Percentiles rank a stretch among this genome's conserved stretches.
Evolutionary conservation across 2,888 invertebrate genomes (phyloP).

Genomic region (Morpho deidamia): DNA sequence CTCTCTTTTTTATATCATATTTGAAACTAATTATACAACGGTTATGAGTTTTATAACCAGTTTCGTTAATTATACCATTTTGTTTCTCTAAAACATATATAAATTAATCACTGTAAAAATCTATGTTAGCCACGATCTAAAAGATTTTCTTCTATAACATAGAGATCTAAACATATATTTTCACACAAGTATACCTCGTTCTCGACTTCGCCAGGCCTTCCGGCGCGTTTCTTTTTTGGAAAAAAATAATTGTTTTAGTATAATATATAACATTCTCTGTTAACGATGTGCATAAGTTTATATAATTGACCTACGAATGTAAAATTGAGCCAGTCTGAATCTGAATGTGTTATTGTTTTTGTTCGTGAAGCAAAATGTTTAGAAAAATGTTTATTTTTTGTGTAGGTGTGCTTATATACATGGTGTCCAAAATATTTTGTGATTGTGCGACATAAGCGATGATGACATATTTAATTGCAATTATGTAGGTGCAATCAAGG

Average conservation of each 20-base stretch:
- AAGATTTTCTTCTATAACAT: slow-evolving; percentile 56
- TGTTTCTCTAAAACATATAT: slow-evolving; percentile 22
- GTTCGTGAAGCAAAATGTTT: not conserved
- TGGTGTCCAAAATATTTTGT: slow-evolving; percentile 1
- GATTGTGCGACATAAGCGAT: slow-evolving; percentile 6
- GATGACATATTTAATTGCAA: slow-evolving; percentile 1
- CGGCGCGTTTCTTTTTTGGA: slow-evolving; percentile 81
- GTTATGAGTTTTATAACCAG: slow-evolving; percentile 24
- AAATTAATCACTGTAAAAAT: slow-evolving; percentile 61
- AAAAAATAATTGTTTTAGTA: slow-evolving; percentile 72
- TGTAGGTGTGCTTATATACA: slow-evolving; percentile 10
- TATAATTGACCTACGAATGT: slow-evolving; percentile 27
- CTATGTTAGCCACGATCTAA: slow-evolving; percentile 76
- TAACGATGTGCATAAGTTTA: slow-evolving; percentile 53
- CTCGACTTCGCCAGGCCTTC: slow-evolving; percentile 89
- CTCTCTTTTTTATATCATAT: not conserved
- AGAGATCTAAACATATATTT: slow-evolving; percentile 69
- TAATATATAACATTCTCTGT: slow-evolving; percentile 57
- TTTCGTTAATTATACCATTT: slow-evolving; percentile 14
- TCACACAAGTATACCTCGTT: slow-evolving; percentile 82
- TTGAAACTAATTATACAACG: slow-evolving; percentile 29
- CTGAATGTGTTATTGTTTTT: slow-evolving; percentile 2
- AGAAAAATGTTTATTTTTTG: not conserved
- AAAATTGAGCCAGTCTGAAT: slow-evolving; percentile 14
- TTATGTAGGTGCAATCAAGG: not conserved